Base-by-base conservation (phyloP, 2,113 vertebrate species). In the Osmerus mordax region DNA sequence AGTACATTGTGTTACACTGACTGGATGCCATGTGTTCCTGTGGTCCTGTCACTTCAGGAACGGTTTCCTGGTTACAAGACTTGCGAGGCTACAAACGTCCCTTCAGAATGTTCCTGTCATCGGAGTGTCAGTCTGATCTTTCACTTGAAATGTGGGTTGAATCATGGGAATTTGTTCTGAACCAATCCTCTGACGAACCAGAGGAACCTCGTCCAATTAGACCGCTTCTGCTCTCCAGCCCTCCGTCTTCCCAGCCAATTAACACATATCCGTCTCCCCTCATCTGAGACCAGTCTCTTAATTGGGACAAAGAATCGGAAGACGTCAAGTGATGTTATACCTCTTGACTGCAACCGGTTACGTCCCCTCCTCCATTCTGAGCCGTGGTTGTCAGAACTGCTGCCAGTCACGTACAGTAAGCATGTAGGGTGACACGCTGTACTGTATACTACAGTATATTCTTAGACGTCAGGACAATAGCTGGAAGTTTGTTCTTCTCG, bases 191-290 rank as follows among this genome's bases (percentile, higher is more conserved):
- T 23, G 65, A 69, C 61, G 69, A 72, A 16, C 15, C 61, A 56
- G 53, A 65, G 63, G 53, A 76, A 73, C 56, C 76, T 61, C 32
- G 69, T 61, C 68, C 82, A 83, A 76, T 78, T 83, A 81, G 72
- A 70, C 32, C 52, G 66, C 63, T 64, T 69, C 68, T 67, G 60
- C 66, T 56, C 65, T 55, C 47, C 71, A 76, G 74, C 76, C 72
- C 32, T 72, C 32, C 58, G 28, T 81, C 72, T 18, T 70, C 69
- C 67, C 60, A 67, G 66, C 55, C 74, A 79, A 77, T 77, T 77
- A 84, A 77, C 79, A 72, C 76, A 61, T 74, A 55, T 77, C 65
- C 59, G 54, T 29, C 58, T 74, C 65, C 72, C 67, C 63, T 70
- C 71, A 70, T 65, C 36, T 60, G 70, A 62, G 11, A 67, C 54